A percentile compares a stretch with the other conserved stretches of the same genome.
These are phyloP conservation scores for Nesoenas mayeri DNA, from an alignment of 2,113 vertebrate genomes.

Conservation along the genomic window DNA sequence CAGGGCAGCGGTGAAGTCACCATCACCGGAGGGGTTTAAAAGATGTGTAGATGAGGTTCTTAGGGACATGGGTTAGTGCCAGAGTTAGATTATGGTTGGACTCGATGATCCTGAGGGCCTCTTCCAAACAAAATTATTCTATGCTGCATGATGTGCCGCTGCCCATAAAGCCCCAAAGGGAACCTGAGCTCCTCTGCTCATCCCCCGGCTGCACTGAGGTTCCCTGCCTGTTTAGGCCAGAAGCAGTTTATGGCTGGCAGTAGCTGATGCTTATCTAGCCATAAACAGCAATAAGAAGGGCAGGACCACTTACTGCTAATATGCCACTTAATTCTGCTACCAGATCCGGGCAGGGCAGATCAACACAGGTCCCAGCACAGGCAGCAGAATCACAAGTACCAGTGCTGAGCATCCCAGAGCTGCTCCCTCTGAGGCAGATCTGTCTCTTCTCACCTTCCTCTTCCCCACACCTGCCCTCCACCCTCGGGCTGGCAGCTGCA, in stretches of 20 bases:
- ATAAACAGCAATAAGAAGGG: background rate
- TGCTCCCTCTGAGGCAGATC: background rate
- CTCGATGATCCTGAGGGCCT: no score
- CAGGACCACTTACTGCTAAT: background rate
- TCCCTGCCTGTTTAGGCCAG: background rate
- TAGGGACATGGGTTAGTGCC: no score
- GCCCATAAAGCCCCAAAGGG: background rate
- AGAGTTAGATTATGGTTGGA: no score
- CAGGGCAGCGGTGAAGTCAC: no score
- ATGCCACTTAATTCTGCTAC: background rate
- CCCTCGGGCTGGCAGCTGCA: background rate
- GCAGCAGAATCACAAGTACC: background rate
- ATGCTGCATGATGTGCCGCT: fast-evolving
- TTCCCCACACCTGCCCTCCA: background rate
- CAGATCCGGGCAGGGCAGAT: background rate
- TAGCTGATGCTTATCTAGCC: background rate
- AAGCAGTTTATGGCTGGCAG: background rate
- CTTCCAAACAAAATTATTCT: no score
- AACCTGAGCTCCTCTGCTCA: background rate
- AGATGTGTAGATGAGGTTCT: no score
- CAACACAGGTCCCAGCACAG: background rate
- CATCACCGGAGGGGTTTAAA: no score
- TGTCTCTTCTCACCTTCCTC: background rate
- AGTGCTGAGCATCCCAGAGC: fast-evolving
- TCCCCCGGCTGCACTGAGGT: background rate